Evolutionary conservation across 2,797 vertebrate genomes (phyloP), one percentile per base, ranked within the genome.

Genomic region (Rhinichthys osculus): DNA sequence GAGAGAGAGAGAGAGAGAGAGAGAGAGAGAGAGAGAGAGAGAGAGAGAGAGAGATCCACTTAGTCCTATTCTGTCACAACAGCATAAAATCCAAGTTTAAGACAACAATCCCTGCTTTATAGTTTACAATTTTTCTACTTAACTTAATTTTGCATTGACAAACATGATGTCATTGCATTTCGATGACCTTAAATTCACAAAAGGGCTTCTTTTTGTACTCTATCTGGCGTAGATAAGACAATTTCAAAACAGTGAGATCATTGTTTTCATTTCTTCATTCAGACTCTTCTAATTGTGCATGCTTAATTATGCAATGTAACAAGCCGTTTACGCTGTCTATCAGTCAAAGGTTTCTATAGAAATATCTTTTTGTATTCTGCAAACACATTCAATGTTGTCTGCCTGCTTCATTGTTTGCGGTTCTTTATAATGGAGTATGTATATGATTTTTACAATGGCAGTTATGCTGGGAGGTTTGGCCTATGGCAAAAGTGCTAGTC

Each of bases 11-110:
- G 35, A 77, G 50, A 83, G 86, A 89, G 87, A 78, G 42, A 50
- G 47, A 85, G n/a, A n/a, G n/a, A n/a, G n/a, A n/a, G n/a, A n/a
- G n/a, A n/a, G n/a, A n/a, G n/a, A n/a, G n/a, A 3, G 42, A 50
- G 47, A 85, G 59, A 88, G 70, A 67, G 35, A 77, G 50, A 83
- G 86, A 89, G 87, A 78, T 81, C 78, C 59, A 87, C 69, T 19
- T 47, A 82, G 83, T 85, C 86, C 86, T 82, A 74, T 88, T 88
- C 91, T 87, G 90, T 87, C 21, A 69, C 44, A 70, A n/a, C 30
- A 38, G 50, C 23, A 64, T 82, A 23, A 44, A 42, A 73, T 81
- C 33, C 23, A 54, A 7, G 44, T 30, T 69, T 38, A 77, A 47
- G 57, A 35, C 71, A 73, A 35, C 44, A n/a, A 16, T 30, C 21